Conservation (phyloP, 2,113 vertebrate genomes). For the Naja naja region DNA sequence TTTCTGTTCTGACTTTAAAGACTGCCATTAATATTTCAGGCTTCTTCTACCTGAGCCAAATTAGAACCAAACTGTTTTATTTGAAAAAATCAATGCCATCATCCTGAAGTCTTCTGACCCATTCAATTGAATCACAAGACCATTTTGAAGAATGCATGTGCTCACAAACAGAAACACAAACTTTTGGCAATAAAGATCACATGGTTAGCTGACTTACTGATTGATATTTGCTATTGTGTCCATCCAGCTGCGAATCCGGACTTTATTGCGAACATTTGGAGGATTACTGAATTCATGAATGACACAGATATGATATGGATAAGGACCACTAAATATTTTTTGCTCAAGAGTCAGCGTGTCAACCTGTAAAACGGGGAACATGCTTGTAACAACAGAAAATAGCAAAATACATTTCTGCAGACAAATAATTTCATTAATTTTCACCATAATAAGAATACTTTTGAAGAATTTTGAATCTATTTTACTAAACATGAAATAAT, state of each 20-base stretch:
- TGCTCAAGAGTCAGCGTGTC: slow-evolving; percentile 89
- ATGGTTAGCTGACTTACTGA: slow-evolving; percentile 80
- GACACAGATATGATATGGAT: slow-evolving; percentile 94
- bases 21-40: neutral
- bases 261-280: slow-evolving; percentile 96
- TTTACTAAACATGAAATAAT: neutral
- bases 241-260: slow-evolving; percentile 98
- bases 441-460: neutral
- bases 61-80: neutral
- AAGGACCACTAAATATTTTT: slow-evolving; percentile 93
- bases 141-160: neutral
- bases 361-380: slow-evolving; percentile 72
- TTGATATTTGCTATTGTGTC: slow-evolving; percentile 98
- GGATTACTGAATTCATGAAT: slow-evolving; percentile 98
- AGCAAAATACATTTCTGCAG: neutral
- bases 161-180: neutral
- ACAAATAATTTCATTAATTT: neutral
- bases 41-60: neutral
- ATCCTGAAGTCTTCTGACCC: neutral
- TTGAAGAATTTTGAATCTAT: neutral
- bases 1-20: neutral
- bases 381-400: neutral
- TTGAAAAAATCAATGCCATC: neutral
- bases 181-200: neutral
- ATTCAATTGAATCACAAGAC: neutral